phyloP scores from a whole-genome alignment of 2,888 invertebrate genomes.

The Azorinus chamasolen region DNA sequence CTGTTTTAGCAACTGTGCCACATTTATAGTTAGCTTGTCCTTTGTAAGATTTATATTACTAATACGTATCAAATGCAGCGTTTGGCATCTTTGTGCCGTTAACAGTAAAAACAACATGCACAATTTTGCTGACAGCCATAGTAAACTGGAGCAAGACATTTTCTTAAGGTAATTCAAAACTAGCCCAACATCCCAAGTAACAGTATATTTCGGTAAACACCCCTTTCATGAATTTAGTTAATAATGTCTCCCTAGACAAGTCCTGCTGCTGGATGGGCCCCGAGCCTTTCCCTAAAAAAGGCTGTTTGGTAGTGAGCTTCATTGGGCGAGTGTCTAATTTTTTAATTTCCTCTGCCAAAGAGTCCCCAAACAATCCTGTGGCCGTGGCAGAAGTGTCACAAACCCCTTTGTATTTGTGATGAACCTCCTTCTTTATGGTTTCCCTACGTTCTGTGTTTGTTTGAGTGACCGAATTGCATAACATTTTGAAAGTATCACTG shows the following conservation, averaged over 20 bases:
- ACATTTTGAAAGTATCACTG: no score
- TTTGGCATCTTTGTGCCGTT: no score
- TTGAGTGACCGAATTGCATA: no score
- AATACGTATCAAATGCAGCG: neutral
- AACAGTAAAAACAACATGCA: neutral
- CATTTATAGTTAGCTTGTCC: neutral
- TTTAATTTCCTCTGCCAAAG: no score
- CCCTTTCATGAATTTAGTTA: constrained; percentile 7
- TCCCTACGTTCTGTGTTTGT: no score
- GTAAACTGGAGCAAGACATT: neutral
- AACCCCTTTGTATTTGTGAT: no score
- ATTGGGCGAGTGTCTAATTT: no score
- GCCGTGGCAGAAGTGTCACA: no score
- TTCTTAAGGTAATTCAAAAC: neutral
- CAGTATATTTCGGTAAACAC: constrained; percentile 3
- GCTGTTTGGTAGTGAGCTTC: no score
- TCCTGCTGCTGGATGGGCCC: neutral
- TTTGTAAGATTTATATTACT: neutral
- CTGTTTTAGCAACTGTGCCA: neutral
- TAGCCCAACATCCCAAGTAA: neutral
- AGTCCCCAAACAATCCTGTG: no score
- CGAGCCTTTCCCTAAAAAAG: neutral
- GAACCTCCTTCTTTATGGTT: no score
- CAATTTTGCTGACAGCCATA: neutral
- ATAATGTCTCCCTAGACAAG: neutral